phyloP scores from a whole-genome alignment of 1,140 invertebrate genomes.

The Temnothorax nylanderi region DNA sequence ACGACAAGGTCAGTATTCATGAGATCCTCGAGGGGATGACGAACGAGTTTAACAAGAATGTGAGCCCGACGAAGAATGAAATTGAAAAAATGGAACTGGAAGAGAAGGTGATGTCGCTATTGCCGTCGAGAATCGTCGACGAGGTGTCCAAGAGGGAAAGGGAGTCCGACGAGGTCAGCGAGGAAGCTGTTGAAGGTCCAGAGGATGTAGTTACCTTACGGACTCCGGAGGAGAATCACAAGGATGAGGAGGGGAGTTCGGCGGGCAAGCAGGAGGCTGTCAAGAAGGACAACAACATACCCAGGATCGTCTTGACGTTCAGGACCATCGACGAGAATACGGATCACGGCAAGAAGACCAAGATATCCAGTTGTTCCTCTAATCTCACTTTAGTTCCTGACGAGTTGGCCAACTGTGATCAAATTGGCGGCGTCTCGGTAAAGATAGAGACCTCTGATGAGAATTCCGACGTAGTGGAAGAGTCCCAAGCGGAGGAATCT shows the following conservation, averaged over 20 bases:
- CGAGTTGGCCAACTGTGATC: slow-evolving; percentile 81
- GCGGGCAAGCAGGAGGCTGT: slow-evolving; percentile 64
- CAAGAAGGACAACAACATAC: slow-evolving; percentile 80
- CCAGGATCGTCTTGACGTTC: slow-evolving; percentile 83
- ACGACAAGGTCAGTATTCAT: slow-evolving; percentile 82
- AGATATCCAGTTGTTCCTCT: slow-evolving; percentile 83
- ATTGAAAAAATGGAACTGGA: slow-evolving; percentile 37
- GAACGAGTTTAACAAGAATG: slow-evolving; percentile 84
- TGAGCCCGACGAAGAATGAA: slow-evolving; percentile 68
- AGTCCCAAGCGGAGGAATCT: slow-evolving; percentile 77
- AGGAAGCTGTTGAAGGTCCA: slow-evolving; percentile 1
- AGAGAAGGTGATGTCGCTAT: slow-evolving; percentile 8
- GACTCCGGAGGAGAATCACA: slow-evolving; percentile 60
- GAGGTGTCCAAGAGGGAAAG: slow-evolving; percentile 33
- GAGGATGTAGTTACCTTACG: neutral
- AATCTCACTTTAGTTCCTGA: slow-evolving; percentile 82
- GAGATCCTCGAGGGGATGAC: slow-evolving; percentile 86
- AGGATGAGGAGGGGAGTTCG: slow-evolving; percentile 63
- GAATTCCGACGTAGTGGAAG: slow-evolving; percentile 75
- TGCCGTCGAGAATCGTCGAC: neutral
- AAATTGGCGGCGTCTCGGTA: slow-evolving; percentile 83
- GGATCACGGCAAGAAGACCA: slow-evolving; percentile 82
- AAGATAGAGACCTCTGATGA: slow-evolving; percentile 83
- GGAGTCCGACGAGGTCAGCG: slow-evolving; percentile 38
- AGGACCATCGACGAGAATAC: slow-evolving; percentile 84